phyloP scores from a whole-genome alignment of 1,140 invertebrate species.

The Drosophila biarmipes region DNA sequence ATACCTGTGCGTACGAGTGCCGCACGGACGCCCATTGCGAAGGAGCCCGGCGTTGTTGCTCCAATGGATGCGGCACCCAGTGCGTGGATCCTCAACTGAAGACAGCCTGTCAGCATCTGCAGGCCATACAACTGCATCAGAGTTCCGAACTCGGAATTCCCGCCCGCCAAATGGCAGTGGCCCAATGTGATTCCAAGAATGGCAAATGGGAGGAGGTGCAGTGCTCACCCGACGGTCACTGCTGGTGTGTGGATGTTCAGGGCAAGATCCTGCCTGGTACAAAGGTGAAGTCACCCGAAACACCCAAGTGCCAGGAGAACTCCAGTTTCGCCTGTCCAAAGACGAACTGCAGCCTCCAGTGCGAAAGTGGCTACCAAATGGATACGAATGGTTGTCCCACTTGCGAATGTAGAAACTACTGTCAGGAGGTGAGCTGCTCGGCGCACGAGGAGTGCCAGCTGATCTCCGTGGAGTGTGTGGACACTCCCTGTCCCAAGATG shows the following conservation, averaged over 20 bases:
- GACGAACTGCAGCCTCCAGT: slow-evolving; percentile 86
- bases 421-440: slow-evolving; percentile 89
- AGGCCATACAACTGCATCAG: slow-evolving; percentile 89
- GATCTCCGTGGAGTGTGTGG: slow-evolving; percentile 85
- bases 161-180: slow-evolving; percentile 90
- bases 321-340: slow-evolving; percentile 87
- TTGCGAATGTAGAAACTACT: slow-evolving; percentile 92
- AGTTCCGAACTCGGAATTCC: slow-evolving; percentile 91
- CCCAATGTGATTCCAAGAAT: slow-evolving; percentile 89
- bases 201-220: slow-evolving; percentile 92
- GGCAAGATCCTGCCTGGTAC: slow-evolving; percentile 91
- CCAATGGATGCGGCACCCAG: slow-evolving; percentile 93
- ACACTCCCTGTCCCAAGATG: slow-evolving; percentile 89
- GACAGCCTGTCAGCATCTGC: slow-evolving; percentile 91
- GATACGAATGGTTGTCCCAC: slow-evolving; percentile 90
- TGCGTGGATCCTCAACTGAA: slow-evolving; percentile 90
- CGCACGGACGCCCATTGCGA: slow-evolving; percentile 91
- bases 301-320: slow-evolving; percentile 82
- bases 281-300: slow-evolving; percentile 78
- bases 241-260: slow-evolving; percentile 95
- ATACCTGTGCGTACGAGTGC: slow-evolving; percentile 91
- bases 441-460: slow-evolving; percentile 89
- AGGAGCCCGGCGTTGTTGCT: slow-evolving; percentile 90
- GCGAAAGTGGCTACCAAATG: slow-evolving; percentile 89
- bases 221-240: slow-evolving; percentile 90